These are phyloP conservation scores for Agapornis roseicollis DNA, from an alignment of 2,113 vertebrate species.

Conservation along the genomic window DNA sequence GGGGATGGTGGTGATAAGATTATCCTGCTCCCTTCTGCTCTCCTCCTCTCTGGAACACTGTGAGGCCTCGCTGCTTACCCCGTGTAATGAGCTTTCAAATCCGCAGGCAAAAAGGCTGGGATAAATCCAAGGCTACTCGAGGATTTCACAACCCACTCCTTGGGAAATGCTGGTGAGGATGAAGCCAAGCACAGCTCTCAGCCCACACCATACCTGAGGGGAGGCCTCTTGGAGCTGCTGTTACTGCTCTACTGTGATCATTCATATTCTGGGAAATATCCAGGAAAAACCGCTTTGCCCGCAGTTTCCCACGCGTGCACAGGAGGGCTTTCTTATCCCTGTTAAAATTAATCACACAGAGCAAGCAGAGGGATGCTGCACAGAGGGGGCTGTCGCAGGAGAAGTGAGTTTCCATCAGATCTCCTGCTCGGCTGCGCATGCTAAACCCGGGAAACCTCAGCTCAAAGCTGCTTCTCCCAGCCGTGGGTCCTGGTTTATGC, in stretches of 20 bases:
- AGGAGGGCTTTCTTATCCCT: neutral
- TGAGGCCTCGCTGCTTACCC: neutral
- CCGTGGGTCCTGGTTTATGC: neutral
- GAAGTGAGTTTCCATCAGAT: neutral
- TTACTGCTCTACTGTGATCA: neutral
- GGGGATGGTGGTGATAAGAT: neutral
- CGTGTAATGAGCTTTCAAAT: neutral
- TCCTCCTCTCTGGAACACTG: neutral
- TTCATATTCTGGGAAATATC: neutral
- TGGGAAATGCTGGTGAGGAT: neutral
- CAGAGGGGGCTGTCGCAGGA: neutral
- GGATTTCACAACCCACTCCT: neutral
- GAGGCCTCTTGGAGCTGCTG: neutral
- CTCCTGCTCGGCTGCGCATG: neutral
- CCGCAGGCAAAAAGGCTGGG: neutral
- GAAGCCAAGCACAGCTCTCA: fast-evolving
- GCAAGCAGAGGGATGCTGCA: neutral
- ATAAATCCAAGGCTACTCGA: neutral
- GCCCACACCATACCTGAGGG: neutral
- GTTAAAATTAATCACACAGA: neutral
- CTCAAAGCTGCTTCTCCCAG: neutral
- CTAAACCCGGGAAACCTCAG: neutral
- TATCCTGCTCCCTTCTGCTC: neutral
- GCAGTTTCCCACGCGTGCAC: fast-evolving
- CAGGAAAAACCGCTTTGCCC: neutral